Base-by-base conservation (phyloP, 2,888 invertebrate genomes). In the Neoascia interrupta region DNA sequence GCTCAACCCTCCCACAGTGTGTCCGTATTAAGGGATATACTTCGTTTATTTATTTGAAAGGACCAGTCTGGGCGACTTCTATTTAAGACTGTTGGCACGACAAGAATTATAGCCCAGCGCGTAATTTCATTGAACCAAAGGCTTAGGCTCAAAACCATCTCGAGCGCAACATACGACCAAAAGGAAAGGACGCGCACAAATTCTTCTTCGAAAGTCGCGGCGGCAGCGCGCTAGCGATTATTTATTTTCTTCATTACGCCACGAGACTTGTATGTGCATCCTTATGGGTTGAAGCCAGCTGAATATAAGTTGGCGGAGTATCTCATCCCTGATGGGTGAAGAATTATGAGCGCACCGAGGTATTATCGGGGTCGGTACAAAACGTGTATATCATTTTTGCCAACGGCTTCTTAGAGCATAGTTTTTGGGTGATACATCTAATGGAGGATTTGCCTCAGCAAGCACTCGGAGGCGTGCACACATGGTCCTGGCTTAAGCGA, bases 401-500 rank as follows among this genome's bases (percentile, higher is more conserved):
- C 39, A 54, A 63, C 23, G 43, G 70, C 53, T 37, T 39, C 37
- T 41, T 68, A 68, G 60, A 37, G 26, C 26, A 54, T 21, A 47
- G 41, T 41, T 60, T 61, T 45, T 53, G 34, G 28, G 49, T 18
- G 64, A 73, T 63, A 64, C 34, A 69, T 74, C 41, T 69, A 61
- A 13, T 36, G 10, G 61, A 49, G 69, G 74, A 75, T 75, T 75
- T 75, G 28, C 54, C 56, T 69, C 54, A 69, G 37, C 45, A 41
- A 68, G 53, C 49, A 54, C 41, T 61, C 5, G 23, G 10, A 26
- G 74, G 54, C 49, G 53, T 49, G 61, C 74, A 66, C 75, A 75
- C 70, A 70, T 70, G 75, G 56, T 63, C 31, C 70, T 58, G 49
- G 31, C 37, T 75, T 70, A 75, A 75, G 75, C 51, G 56, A 54